Evolutionary conservation across 2,113 vertebrate species (phyloP), one percentile per base, ranked within the genome.

Genomic region (Meriones unguiculatus): DNA sequence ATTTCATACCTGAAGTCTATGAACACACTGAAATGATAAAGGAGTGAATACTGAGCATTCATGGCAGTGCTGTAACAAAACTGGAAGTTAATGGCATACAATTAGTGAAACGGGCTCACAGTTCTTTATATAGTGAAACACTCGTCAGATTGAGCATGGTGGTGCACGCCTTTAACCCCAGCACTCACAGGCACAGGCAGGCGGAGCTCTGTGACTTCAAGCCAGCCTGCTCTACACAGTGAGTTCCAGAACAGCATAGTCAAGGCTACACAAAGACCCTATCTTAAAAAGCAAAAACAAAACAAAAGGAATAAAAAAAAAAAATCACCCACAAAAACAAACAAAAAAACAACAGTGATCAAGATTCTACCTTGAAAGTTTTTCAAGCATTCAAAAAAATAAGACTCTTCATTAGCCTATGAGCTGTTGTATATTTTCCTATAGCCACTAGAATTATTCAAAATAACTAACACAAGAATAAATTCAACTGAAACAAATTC

Each of bases 1-100:
- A 95, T 77, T 94, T 93, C 87, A 92, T 10, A 93, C 3, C 38
- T 89, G 38, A 75, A 94, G 81, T 91, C 87, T 52, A 91, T 70
- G 88, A 41, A 20, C 46, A 25, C 15, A n/a, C 13, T 91, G 57
- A 96, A 96, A 90, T 24, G 62, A 85, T 84, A 76, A 81, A 94
- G 75, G n/a, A 81, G 35, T 70, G 13, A 5, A 8, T 14, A 90
- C 13, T 70, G n/a, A 18, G 69, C 89, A 30, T 84, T 92, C 65
- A 86, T n/a, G 57, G 20, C 15, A 92, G 65, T 20, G 20, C 9
- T 59, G 1, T 4, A 38, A 62, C 52, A 95, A 94, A 89, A 35
- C n/a, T 35, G 28, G 41, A 92, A 95, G 82, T 11, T 81, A 87
- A 70, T 41, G 5, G 14, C n/a, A 92, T 89, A 91, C 94, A 90